Evolutionary conservation across 2,888 invertebrate genomes (phyloP).

Genomic region (Gymnosoma rotundatum): DNA sequence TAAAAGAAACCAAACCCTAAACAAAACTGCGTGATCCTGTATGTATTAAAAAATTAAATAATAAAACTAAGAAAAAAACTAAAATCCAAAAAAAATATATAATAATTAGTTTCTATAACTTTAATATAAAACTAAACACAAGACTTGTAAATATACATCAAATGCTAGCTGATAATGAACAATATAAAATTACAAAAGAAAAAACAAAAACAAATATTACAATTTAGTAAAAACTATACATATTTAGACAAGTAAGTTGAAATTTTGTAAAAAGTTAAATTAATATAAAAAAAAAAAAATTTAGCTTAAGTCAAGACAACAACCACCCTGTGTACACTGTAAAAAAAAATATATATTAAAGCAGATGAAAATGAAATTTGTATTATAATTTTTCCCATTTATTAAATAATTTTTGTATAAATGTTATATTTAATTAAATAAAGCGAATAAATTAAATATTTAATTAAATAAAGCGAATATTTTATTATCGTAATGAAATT

Average conservation of each 20-base stretch:
- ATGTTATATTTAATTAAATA: constrained; percentile 61
- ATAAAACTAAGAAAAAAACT: constrained; percentile 32
- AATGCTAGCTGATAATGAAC: constrained; percentile 75
- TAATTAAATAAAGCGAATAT: constrained; percentile 30
- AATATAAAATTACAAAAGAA: constrained; percentile 42
- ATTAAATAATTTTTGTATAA: constrained; percentile 61
- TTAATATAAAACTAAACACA: constrained; percentile 75
- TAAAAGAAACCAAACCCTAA: constrained; percentile 10
- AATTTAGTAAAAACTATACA: constrained; percentile 47
- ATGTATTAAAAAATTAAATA: constrained; percentile 70
- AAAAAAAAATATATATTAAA: constrained; percentile 61
- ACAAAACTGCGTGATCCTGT: constrained; percentile 67
- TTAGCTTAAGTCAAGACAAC: constrained; percentile 71
- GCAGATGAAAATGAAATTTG: constrained; percentile 26
- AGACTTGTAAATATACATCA: constrained; percentile 79
- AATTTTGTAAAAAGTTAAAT: constrained; percentile 73
- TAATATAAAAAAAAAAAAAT: constrained; percentile 30
- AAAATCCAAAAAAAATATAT: not conserved
- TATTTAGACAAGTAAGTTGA: constrained; percentile 62
- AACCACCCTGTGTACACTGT: constrained; percentile 71
- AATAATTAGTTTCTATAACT: not conserved
- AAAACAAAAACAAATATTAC: constrained; percentile 68
- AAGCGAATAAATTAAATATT: constrained; percentile 37
- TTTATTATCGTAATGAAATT: constrained; percentile 34
- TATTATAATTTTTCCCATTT: constrained; percentile 57